Evolutionary conservation across 2,888 invertebrate species (phyloP).

Genomic region (Macrophya alboannulata): DNA sequence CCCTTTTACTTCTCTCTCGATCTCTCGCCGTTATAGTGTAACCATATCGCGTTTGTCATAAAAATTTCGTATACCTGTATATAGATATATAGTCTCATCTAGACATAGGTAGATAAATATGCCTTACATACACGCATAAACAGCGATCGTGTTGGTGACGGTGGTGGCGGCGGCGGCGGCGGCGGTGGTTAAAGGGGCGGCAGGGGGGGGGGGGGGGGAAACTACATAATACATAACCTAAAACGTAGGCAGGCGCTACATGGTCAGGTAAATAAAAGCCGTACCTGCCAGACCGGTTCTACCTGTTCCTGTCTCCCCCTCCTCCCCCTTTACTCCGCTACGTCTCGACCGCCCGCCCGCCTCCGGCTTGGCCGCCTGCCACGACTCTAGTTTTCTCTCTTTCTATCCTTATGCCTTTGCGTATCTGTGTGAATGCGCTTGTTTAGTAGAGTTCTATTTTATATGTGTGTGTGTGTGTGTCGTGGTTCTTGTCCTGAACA

Average conservation of each 20-base stretch:
- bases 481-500: conserved; percentile 14
- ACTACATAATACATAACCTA: conserved; percentile 69
- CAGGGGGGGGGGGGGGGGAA: conserved; percentile 30
- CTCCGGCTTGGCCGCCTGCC: conserved; percentile 44
- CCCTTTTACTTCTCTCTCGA: conserved; percentile 56
- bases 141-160: conserved; percentile 64
- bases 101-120: conserved; percentile 66
- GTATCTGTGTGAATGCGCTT: conserved; percentile 1
- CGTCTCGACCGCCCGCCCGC: conserved; percentile 40
- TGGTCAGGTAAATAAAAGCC: conserved; percentile 75
- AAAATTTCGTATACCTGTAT: neutral
- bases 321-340: conserved; percentile 1
- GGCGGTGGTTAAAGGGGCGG: conserved; percentile 32
- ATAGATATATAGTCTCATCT: neutral
- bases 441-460: conserved; percentile 6
- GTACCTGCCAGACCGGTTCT: conserved; percentile 79
- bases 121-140: conserved; percentile 71
- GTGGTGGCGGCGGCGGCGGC: conserved; percentile 64
- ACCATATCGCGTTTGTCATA: conserved; percentile 27
- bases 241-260: conserved; percentile 73
- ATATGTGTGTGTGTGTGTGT: neutral
- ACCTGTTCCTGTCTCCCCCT: conserved; percentile 43
- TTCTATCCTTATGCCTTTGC: conserved; percentile 21
- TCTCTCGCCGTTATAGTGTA: conserved; percentile 57
- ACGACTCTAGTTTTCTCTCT: conserved; percentile 25